Base-by-base conservation (phyloP, 92 coral and sea anemone species). In the Blastomussa wellsi region DNA sequence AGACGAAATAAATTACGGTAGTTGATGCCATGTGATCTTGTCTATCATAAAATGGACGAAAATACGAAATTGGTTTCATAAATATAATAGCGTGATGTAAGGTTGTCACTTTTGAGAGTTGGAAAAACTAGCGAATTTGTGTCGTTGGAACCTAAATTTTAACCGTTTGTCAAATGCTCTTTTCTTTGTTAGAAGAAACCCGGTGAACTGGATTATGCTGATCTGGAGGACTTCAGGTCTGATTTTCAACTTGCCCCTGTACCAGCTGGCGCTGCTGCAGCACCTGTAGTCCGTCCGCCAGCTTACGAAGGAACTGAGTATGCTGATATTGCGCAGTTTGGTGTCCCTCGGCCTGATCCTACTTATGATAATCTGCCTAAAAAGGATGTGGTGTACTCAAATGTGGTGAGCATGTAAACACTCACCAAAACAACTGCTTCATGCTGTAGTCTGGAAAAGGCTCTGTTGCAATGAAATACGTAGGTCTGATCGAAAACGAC, bases 271-370 rank as follows among this genome's bases (percentile, higher is more conserved):
- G 84, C 76, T 4, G 14, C 65, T 2, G 84, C 72, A 26, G 31
- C 36, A n/a, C 36, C 84, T 10, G 39, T 69, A 2, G 66, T 81
- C 72, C 86, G 86, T 38, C 68, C 79, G 33, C 86, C 86, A 73
- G 79, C 31, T 19, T 82, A 82, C 22, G 86, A 55, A 39, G 79
- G 72, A 7, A 82, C 86, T 53, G 72, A 11, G 10, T 82, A 82
- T 52, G 86, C 86, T 35, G 86, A 82, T 24, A 82, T 82, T 22
- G 8, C 86, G 15, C 79, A 82, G 86, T 82, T 82, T 72, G 79
- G 86, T 17, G 72, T 52, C 52, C 86, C 86, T 20, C 86, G 55
- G 39, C 79, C 79, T 52, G 86, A 82, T 16, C 79, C 86, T 2
- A 82, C 86, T 5, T 82, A 82, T 52, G 86, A 44, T 20, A 82